Percentiles rank a stretch among this genome's conserved stretches.
Conservation (phyloP, 2,797 vertebrate genomes). For the Phylloscopus collybita region DNA sequence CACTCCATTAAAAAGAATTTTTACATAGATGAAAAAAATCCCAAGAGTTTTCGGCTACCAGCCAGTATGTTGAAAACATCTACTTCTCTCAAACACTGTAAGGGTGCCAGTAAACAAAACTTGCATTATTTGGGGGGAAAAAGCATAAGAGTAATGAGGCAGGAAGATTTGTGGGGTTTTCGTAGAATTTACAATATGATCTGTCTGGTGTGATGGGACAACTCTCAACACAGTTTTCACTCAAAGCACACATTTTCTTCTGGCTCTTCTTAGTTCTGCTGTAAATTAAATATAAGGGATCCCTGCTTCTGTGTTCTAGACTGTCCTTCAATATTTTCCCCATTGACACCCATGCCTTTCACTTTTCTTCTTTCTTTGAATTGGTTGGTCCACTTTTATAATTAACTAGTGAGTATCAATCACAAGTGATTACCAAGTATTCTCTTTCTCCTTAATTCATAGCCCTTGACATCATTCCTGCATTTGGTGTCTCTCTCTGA, state of each 20-base stretch:
- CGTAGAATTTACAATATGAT: neutral
- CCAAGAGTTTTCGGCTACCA: neutral
- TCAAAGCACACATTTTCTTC: neutral
- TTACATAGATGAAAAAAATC: neutral
- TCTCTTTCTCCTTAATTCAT: neutral
- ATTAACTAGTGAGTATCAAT: neutral
- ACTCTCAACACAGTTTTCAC: neutral
- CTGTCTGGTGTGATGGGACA: neutral
- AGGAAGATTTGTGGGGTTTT: rapidly evolving
- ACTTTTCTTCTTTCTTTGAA: neutral
- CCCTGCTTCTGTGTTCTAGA: neutral
- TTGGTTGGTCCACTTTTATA: neutral
- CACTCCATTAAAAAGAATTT: neutral
- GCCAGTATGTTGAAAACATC: neutral
- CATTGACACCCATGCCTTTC: neutral
- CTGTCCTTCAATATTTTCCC: neutral
- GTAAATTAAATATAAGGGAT: neutral
- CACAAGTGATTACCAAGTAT: neutral
- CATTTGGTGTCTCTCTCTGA: neutral
- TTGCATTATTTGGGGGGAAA: neutral
- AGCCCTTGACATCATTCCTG: neutral
- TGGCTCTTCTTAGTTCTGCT: neutral
- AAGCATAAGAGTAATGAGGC: neutral
- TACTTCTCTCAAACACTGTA: neutral
- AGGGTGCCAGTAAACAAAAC: neutral